phyloP scores from a whole-genome alignment of 1,140 invertebrate species.

The Mizuhopecten yessoensis region DNA sequence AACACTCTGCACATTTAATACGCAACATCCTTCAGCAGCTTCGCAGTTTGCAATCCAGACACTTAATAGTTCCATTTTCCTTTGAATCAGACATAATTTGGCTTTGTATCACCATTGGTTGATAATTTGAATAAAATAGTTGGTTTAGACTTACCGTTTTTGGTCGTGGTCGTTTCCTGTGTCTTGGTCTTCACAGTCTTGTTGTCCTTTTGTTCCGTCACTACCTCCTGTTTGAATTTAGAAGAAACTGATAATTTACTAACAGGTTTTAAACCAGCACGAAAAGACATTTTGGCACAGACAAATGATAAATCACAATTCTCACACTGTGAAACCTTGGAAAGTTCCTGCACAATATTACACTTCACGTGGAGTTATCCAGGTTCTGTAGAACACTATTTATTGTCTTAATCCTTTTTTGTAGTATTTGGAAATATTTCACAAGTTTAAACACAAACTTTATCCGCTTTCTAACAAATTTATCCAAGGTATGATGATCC shows the following conservation, averaged over 20 bases:
- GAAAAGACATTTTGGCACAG: constrained; percentile 4
- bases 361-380: not conserved
- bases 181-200: constrained; percentile 1
- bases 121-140: not conserved
- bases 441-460: not conserved
- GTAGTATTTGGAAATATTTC: not conserved
- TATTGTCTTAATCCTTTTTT: not conserved
- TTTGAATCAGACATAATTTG: too few species aligned
- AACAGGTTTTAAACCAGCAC: not conserved
- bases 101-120: too few species aligned
- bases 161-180: not conserved
- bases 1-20: not conserved
- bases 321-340: not conserved
- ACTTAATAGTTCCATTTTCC: not conserved
- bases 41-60: not conserved
- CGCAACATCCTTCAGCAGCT: not conserved
- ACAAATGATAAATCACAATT: not conserved
- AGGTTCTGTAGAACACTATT: not conserved
- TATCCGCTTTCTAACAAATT: not conserved
- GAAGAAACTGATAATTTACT: constrained; percentile 39
- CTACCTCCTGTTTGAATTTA: constrained; percentile 15
- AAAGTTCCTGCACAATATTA: constrained; percentile 28
- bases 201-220: not conserved
- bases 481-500: not conserved
- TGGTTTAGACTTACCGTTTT: constrained; percentile 29